Conservation (phyloP, 2,113 vertebrate genomes). For the Butastur rufipennis region DNA sequence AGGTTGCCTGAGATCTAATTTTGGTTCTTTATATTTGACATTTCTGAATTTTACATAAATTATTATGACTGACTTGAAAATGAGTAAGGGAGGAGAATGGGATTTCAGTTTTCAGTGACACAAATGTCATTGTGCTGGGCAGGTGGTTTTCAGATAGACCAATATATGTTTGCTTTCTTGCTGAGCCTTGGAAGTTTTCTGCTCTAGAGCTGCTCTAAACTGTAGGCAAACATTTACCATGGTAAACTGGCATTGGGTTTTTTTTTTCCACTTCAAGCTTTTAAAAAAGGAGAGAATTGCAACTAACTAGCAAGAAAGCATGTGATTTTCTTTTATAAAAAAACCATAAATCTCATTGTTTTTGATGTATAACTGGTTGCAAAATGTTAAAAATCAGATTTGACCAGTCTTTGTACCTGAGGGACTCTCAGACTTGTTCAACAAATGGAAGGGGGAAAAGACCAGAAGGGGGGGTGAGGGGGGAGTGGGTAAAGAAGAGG, state of each 20-base stretch:
- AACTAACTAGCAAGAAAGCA: not conserved
- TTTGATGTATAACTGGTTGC: not conserved
- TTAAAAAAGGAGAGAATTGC: not conserved
- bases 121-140: not conserved
- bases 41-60: not conserved
- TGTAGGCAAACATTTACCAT: not conserved
- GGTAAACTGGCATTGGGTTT: not conserved
- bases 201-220: not conserved
- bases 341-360: not conserved
- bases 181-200: not conserved
- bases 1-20: not conserved
- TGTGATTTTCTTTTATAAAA: not conserved
- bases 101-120: not conserved
- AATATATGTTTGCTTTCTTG: not conserved
- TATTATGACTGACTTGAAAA: not conserved
- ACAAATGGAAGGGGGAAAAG: not conserved
- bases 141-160: not conserved
- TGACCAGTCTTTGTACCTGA: not conserved
- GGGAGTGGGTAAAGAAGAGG: not conserved
- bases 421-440: not conserved
- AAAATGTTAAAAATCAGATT: not conserved
- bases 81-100: not conserved
- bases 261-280: not conserved
- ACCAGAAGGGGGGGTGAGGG: fast-evolving
- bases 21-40: not conserved